These are phyloP conservation scores for Microchrysa polita DNA, from an alignment of 2,888 invertebrate species.

Conservation along the genomic window DNA sequence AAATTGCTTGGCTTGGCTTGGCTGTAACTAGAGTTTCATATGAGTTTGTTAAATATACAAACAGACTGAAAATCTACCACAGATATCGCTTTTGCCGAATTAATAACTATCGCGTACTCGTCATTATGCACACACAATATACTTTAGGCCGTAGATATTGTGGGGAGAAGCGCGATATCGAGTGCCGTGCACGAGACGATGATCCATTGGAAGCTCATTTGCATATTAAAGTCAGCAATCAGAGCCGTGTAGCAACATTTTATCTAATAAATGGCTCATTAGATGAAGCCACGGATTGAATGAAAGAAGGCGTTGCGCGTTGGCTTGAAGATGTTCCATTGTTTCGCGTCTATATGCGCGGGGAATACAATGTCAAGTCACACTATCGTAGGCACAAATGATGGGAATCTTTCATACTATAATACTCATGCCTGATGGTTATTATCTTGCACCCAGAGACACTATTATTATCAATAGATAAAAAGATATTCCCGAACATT, in stretches of 20 bases:
- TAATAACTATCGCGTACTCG: too few relatives aligned
- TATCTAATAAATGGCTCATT: neutral
- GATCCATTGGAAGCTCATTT: neutral
- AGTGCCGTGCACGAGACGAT: too few relatives aligned
- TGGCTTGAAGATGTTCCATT: neutral
- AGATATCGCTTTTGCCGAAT: slow-evolving; percentile 13
- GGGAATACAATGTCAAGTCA: neutral
- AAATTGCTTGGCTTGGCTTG: slow-evolving; percentile 7
- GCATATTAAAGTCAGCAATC: too few relatives aligned
- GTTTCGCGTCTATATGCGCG: too few relatives aligned
- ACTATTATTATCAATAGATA: too few relatives aligned
- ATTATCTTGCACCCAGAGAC: too few relatives aligned
- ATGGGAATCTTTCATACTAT: too few relatives aligned
- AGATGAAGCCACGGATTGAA: neutral
- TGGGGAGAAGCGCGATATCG: neutral
- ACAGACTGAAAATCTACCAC: slow-evolving; percentile 8
- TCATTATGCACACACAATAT: neutral
- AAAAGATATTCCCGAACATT: neutral
- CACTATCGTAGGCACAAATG: too few relatives aligned
- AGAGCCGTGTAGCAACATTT: neutral
- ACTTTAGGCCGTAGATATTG: neutral
- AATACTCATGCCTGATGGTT: too few relatives aligned
- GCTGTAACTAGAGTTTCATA: too few relatives aligned
- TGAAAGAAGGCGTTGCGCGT: neutral
- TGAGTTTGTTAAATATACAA: slow-evolving; percentile 19